Conservation (phyloP, 2,797 vertebrate species). For the Loriculus beryllinus region DNA sequence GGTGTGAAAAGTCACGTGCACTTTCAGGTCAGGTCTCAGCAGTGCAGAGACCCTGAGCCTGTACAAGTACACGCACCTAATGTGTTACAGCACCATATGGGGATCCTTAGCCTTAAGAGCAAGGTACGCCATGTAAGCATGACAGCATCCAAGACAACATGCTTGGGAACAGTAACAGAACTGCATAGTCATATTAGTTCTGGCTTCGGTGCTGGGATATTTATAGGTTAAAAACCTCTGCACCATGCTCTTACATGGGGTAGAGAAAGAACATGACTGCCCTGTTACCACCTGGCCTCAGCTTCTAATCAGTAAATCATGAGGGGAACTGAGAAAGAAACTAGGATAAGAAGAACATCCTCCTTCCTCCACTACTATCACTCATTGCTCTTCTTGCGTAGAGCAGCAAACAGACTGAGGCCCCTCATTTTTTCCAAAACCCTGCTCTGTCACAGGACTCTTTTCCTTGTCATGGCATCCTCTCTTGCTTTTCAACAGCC, state of each 20-base stretch:
- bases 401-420: neutral
- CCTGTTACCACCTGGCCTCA: neutral
- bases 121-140: neutral
- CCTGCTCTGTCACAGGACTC: neutral
- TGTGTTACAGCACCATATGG: neutral
- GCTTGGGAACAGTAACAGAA: neutral
- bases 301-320: neutral
- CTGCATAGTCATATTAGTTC: neutral
- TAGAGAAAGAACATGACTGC: neutral
- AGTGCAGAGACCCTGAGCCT: neutral
- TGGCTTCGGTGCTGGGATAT: neutral
- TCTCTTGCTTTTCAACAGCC: neutral
- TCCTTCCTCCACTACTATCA: constrained; percentile 5
- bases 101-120: neutral
- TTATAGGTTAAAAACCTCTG: neutral
- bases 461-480: neutral
- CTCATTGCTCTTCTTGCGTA: neutral
- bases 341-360: constrained; percentile 24
- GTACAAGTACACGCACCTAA: neutral
- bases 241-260: neutral
- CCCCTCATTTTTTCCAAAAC: neutral
- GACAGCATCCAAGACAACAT: neutral
- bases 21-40: constrained; percentile 13
- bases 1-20: constrained; percentile 1
- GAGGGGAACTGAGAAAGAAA: constrained; percentile 48